Evolutionary conservation across 2,888 invertebrate genomes (phyloP).

Genomic region (Eurois occulta): DNA sequence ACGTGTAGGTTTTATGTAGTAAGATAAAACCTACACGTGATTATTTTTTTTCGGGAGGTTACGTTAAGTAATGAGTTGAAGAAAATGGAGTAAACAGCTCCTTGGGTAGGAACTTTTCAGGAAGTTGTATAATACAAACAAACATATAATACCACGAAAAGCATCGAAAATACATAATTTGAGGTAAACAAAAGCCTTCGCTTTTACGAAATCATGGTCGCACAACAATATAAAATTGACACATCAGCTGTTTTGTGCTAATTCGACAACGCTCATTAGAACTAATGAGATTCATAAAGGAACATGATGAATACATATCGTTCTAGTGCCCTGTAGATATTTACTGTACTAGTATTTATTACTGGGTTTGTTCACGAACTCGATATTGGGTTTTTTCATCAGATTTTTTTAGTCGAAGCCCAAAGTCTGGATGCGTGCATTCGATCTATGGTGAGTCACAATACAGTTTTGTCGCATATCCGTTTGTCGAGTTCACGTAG

Average conservation of each 20-base stretch:
- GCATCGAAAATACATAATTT: background rate
- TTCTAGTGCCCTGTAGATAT: conserved; percentile 21
- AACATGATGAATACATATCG: conserved; percentile 38
- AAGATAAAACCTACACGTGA: too few species aligned
- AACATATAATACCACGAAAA: background rate
- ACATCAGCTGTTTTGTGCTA: conserved; percentile 46
- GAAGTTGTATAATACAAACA: too few species aligned
- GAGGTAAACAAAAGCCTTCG: conserved; percentile 1
- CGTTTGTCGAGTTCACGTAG: background rate
- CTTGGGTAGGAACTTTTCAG: too few species aligned
- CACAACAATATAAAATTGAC: conserved; percentile 52
- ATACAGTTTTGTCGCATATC: background rate
- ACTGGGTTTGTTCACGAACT: conserved; percentile 35
- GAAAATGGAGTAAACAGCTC: too few species aligned
- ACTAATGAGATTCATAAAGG: conserved; percentile 54
- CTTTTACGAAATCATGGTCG: conserved; percentile 19
- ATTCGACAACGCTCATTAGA: conserved; percentile 50
- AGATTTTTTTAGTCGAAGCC: background rate
- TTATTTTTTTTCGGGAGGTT: too few species aligned
- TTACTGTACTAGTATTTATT: conserved; percentile 17
- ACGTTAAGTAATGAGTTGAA: too few species aligned
- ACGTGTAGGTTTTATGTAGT: too few species aligned
- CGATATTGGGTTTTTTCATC: background rate
- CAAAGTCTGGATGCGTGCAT: too few species aligned
- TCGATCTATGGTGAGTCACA: background rate